A percentile compares a stretch with the other conserved stretches of the same genome.
Evolutionary conservation across 92 coral and sea anemone genomes (phyloP).

Genomic region (Metridium senile): DNA sequence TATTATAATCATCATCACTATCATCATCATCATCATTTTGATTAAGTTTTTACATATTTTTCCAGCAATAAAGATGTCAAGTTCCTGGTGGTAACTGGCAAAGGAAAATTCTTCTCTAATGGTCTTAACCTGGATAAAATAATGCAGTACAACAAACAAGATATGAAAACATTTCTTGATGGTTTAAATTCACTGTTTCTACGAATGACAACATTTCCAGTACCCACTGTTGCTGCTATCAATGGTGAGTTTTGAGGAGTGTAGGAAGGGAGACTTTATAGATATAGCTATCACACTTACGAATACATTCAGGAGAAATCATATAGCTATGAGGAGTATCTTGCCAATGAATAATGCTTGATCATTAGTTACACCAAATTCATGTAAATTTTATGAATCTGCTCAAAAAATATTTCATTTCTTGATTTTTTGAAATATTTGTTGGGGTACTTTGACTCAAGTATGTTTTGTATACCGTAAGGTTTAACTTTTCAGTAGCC

Average conservation of each 20-base stretch:
- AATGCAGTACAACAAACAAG: constrained; percentile 9
- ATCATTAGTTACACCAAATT: background rate
- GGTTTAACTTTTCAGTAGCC: too few species aligned
- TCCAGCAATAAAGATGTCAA: constrained; percentile 49
- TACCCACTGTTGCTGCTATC: constrained; percentile 74
- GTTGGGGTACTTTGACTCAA: too few species aligned
- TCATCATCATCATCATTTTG: background rate
- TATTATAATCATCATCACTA: background rate
- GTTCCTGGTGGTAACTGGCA: constrained; percentile 69
- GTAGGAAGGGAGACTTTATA: too few species aligned
- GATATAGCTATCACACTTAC: background rate
- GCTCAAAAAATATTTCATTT: background rate
- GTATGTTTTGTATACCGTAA: too few species aligned
- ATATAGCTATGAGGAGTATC: background rate
- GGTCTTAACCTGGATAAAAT: constrained; percentile 63
- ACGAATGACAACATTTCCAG: constrained; percentile 67
- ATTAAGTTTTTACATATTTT: background rate
- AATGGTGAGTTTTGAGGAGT: constrained; percentile 48
- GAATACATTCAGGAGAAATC: background rate
- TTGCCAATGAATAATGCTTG: background rate
- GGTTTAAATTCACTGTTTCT: background rate
- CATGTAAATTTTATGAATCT: too few species aligned
- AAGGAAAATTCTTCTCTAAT: constrained; percentile 66
- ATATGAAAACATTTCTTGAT: constrained; percentile 4
- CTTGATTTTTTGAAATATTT: too few species aligned